These are phyloP conservation scores for Gallinago media DNA, from an alignment of 2,113 vertebrate species.

Conservation along the genomic window DNA sequence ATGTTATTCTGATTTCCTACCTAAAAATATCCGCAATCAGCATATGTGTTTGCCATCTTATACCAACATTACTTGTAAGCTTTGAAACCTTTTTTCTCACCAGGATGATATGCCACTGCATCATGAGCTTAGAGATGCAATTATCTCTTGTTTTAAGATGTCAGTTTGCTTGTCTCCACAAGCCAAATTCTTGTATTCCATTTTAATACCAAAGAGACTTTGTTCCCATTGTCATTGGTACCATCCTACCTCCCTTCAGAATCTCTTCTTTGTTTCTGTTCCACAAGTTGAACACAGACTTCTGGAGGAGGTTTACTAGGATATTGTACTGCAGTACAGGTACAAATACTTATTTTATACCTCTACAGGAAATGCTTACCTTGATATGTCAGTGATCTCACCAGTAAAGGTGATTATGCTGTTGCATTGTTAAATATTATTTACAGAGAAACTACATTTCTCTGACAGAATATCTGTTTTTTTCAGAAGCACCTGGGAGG, in stretches of 20 bases:
- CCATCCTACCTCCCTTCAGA: neutral
- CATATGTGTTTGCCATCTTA: neutral
- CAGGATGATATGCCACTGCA: fast-evolving
- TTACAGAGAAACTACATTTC: neutral
- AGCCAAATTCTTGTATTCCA: neutral
- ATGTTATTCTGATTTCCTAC: neutral
- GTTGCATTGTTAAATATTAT: neutral
- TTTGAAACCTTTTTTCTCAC: neutral
- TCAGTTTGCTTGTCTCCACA: neutral
- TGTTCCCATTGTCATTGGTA: neutral
- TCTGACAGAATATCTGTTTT: neutral
- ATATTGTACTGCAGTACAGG: neutral
- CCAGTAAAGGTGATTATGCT: neutral
- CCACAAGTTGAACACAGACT: neutral
- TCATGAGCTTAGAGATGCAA: neutral
- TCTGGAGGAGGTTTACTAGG: neutral
- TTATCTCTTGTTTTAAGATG: neutral
- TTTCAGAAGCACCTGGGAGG: neutral
- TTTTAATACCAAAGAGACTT: neutral
- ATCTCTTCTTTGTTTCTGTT: neutral
- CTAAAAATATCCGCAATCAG: neutral
- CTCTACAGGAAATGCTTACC: neutral
- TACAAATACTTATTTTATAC: neutral
- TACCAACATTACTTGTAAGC: neutral
- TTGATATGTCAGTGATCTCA: neutral